phyloP scores from a whole-genome alignment of 2,888 invertebrate species.

The Tiphia femorata region DNA sequence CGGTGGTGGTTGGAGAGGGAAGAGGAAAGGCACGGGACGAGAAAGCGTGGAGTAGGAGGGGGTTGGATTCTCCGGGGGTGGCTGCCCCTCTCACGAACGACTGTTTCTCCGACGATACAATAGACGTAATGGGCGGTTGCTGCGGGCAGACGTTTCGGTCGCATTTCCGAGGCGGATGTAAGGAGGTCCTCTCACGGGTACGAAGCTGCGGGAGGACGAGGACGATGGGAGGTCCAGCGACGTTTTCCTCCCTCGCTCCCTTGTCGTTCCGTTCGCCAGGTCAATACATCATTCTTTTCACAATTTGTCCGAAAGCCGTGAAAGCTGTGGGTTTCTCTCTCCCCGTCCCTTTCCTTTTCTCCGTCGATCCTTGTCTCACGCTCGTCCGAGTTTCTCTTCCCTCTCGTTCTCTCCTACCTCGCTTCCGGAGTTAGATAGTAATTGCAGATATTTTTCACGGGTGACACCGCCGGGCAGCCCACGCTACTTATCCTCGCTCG shows the following conservation, averaged over 20 bases:
- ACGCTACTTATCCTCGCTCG: too few species aligned
- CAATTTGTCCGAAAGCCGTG: slow-evolving; percentile 60
- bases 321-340: slow-evolving; percentile 50
- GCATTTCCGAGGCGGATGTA: slow-evolving; percentile 50
- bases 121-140: slow-evolving; percentile 59
- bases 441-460: too few species aligned
- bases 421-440: too few species aligned
- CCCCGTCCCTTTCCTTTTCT: too few species aligned
- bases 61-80: slow-evolving; percentile 16
- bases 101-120: slow-evolving; percentile 51
- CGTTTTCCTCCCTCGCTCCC: slow-evolving; percentile 47
- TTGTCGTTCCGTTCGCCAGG: slow-evolving; percentile 46
- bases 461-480: too few species aligned
- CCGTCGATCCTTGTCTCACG: slow-evolving; percentile 18
- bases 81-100: slow-evolving; percentile 24
- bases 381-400: slow-evolving; percentile 38
- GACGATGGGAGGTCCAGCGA: slow-evolving; percentile 56
- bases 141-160: slow-evolving; percentile 58
- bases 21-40: neutral
- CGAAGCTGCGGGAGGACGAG: slow-evolving; percentile 15
- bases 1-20: neutral
- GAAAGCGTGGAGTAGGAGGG: neutral
- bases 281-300: slow-evolving; percentile 63
- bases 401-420: too few species aligned
- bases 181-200: slow-evolving; percentile 41